phyloP scores from a whole-genome alignment of 1,140 invertebrate species.

The Pristionchus pacificus region DNA sequence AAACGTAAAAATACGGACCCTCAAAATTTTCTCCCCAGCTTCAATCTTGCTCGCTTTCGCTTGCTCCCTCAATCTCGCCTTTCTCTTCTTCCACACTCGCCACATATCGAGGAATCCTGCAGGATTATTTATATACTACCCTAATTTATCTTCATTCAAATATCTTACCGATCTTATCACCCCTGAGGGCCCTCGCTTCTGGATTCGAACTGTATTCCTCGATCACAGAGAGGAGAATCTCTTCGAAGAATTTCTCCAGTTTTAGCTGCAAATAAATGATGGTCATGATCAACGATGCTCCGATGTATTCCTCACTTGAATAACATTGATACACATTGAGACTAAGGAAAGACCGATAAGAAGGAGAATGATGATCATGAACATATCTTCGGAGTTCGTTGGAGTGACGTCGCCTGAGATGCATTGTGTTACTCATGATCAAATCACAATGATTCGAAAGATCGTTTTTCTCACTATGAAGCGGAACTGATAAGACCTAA shows the following conservation, averaged over 20 bases:
- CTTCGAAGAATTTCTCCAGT: conserved; percentile 32
- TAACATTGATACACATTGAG: conserved; percentile 56
- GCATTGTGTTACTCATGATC: no score
- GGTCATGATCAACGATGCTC: conserved; percentile 48
- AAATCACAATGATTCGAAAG: no score
- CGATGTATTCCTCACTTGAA: conserved; percentile 53
- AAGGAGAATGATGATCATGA: conserved; percentile 48
- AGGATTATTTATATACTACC: conserved; percentile 6
- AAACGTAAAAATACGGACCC: conserved; percentile 4
- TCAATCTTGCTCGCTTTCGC: conserved; percentile 14
- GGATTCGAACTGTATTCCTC: conserved; percentile 45
- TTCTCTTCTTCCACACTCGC: conserved; percentile 33
- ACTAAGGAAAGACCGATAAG: conserved; percentile 54
- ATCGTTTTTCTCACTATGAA: no score
- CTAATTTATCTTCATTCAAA: neutral
- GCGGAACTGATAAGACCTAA: neutral
- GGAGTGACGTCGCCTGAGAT: conserved; percentile 54
- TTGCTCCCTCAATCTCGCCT: conserved; percentile 16
- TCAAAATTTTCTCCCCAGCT: conserved; percentile 27
- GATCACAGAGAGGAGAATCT: conserved; percentile 48
- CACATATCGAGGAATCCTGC: conserved; percentile 32
- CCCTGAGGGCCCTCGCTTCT: conserved; percentile 23
- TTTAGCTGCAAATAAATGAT: conserved; percentile 5
- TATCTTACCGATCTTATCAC: conserved; percentile 22
- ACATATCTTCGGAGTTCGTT: conserved; percentile 54